Conservation (phyloP, 1,140 invertebrate genomes). For the Trigoniulus corallinus region DNA sequence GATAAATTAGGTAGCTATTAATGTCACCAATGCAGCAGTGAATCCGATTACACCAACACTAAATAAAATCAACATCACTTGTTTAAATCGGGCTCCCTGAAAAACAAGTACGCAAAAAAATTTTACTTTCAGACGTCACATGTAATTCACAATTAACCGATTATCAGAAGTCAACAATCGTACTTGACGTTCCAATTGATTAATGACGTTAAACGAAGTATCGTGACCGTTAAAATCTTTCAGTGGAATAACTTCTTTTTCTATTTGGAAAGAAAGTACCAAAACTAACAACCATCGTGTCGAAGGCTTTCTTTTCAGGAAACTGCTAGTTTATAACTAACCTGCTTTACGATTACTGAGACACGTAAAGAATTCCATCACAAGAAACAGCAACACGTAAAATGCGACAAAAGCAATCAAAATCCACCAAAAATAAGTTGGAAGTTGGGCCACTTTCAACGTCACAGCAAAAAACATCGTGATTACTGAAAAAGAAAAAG, state of each 20-base stretch:
- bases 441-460: conserved; percentile 64
- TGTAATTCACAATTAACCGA: too few relatives aligned
- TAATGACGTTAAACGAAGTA: background rate
- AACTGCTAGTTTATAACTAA: background rate
- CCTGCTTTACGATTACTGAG: background rate
- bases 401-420: conserved; percentile 73
- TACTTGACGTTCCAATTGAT: background rate
- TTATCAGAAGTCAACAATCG: too few relatives aligned
- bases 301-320: background rate
- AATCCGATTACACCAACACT: conserved; percentile 44
- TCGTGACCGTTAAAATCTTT: background rate
- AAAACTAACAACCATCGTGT: background rate
- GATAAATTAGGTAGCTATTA: too few relatives aligned
- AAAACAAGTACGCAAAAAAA: too few relatives aligned
- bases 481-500: conserved; percentile 48
- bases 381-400: conserved; percentile 72
- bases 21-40: conserved; percentile 44
- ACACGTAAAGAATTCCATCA: conserved; percentile 56
- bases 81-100: conserved; percentile 53
- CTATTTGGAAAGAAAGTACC: background rate
- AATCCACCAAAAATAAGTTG: conserved; percentile 49
- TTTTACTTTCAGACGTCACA: too few relatives aligned
- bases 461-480: conserved; percentile 82
- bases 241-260: background rate
- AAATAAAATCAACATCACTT: conserved; percentile 53